These are phyloP conservation scores for Micropoecilia bifurca DNA, from an alignment of 2,797 vertebrate species.

Conservation along the genomic window DNA sequence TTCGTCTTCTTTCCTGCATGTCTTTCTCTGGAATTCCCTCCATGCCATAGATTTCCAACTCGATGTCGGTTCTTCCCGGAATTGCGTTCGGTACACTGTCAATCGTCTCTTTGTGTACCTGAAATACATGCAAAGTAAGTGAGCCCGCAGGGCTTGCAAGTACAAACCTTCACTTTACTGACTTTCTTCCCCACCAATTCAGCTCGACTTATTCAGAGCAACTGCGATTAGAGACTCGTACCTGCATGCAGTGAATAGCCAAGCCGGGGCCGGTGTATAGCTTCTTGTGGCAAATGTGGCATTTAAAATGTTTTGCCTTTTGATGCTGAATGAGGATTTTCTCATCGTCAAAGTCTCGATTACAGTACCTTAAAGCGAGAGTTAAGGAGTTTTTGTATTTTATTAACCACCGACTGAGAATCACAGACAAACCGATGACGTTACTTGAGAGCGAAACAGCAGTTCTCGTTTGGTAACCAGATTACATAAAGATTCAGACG, in stretches of 20 bases:
- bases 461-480: not conserved
- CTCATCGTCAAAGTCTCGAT: slow-evolving; percentile 98
- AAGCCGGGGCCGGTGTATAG: slow-evolving; percentile 96
- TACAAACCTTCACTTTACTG: not conserved
- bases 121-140: slow-evolving; percentile 27
- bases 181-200: not conserved
- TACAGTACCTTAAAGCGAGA: slow-evolving; percentile 89
- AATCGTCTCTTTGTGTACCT: slow-evolving; percentile 99
- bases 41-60: slow-evolving; percentile 99
- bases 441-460: not conserved
- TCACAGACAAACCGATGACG: not conserved
- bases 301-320: slow-evolving; percentile 99
- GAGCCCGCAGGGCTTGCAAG: not conserved
- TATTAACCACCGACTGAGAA: not conserved
- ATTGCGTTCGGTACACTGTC: slow-evolving; percentile 98
- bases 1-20: slow-evolving; percentile 93
- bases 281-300: slow-evolving; percentile 99
- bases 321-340: slow-evolving; percentile 99
- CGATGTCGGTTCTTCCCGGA: slow-evolving; percentile 96
- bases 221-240: slow-evolving; percentile 41
- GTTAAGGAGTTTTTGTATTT: slow-evolving; percentile 51
- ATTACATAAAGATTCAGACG: not conserved
- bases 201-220: not conserved
- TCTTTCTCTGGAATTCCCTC: slow-evolving; percentile 99
- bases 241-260: slow-evolving; percentile 99